Evolutionary conservation across 2,797 vertebrate species (phyloP).

Genomic region (Betta splendens): DNA sequence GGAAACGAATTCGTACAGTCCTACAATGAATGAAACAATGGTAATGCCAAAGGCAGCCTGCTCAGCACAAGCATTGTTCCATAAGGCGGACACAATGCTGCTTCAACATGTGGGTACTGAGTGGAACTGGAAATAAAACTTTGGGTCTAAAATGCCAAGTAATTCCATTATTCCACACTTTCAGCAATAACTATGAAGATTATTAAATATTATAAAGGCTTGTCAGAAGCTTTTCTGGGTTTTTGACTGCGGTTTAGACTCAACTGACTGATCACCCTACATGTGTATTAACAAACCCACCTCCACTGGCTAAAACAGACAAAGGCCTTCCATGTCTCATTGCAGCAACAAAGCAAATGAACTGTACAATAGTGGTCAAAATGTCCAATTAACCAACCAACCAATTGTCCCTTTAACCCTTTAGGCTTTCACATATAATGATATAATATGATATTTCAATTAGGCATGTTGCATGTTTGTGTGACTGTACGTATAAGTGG

Average conservation of each 20-base stretch:
- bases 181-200: not conserved
- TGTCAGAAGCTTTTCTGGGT: too few species aligned
- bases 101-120: not conserved
- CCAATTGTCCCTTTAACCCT: constrained; percentile 2
- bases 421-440: not conserved
- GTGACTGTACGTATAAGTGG: too few species aligned
- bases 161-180: not conserved
- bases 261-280: too few species aligned
- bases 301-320: too few species aligned
- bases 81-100: constrained; percentile 11
- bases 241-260: too few species aligned
- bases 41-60: constrained; percentile 19
- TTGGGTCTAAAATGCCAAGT: not conserved
- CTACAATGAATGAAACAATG: constrained; percentile 37
- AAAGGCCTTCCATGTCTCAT: too few species aligned
- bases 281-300: too few species aligned
- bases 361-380: too few species aligned
- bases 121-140: not conserved
- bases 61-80: constrained; percentile 47
- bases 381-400: too few species aligned
- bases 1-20: constrained; percentile 9
- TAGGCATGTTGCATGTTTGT: constrained; percentile 13
- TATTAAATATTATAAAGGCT: too few species aligned
- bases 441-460: not conserved
- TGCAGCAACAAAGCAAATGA: too few species aligned